These are phyloP conservation scores for Phylloscopus trochilus DNA, from an alignment of 2,113 vertebrate species.

Conservation along the genomic window DNA sequence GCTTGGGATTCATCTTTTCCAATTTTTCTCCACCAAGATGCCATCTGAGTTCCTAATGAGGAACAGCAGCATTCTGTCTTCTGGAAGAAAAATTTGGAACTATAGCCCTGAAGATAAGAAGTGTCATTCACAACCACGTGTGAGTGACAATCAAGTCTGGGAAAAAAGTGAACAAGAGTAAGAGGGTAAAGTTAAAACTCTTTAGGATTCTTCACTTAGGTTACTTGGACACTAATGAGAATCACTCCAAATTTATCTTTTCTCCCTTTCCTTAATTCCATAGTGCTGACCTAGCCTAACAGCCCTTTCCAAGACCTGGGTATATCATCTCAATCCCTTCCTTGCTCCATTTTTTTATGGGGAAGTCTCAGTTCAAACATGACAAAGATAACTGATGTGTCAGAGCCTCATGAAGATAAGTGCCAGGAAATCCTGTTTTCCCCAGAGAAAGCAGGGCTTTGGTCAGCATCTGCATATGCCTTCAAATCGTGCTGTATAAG, in stretches of 20 bases:
- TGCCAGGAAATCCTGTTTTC: background rate
- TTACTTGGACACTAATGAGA: background rate
- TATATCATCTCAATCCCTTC: background rate
- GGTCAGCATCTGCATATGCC: background rate
- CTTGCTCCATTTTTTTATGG: background rate
- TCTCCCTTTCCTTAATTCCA: background rate
- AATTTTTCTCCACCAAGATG: background rate
- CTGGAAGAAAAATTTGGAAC: background rate
- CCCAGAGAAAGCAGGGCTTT: background rate
- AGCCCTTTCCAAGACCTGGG: background rate
- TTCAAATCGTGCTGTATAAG: background rate
- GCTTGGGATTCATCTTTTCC: background rate
- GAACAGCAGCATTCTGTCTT: background rate
- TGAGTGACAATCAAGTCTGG: background rate
- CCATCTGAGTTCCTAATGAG: background rate
- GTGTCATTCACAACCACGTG: background rate
- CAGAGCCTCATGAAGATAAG: background rate
- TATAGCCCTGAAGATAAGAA: background rate
- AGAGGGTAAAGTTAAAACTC: background rate
- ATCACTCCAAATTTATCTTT: background rate
- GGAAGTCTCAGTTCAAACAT: background rate
- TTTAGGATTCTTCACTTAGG: background rate
- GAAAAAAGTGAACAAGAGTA: background rate
- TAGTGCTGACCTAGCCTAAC: background rate
- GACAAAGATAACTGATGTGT: background rate